Evolutionary conservation across 35 echinoderm and acorn worm species (phyloP).

Genomic region (Acanthaster planci): DNA sequence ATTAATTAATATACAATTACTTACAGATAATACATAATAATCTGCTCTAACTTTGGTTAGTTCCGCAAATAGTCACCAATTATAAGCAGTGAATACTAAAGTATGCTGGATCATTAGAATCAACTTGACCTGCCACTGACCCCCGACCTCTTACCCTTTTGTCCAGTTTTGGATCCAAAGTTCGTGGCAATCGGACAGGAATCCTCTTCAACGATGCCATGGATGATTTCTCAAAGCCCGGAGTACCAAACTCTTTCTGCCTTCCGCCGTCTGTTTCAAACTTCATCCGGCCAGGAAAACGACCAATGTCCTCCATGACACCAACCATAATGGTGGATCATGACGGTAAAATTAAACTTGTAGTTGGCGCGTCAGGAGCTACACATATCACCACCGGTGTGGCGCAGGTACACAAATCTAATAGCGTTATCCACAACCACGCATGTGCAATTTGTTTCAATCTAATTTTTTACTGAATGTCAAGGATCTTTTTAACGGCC

Average conservation of each 20-base stretch:
- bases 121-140: too few species aligned
- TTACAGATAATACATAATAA: too few species aligned
- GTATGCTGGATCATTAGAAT: too few species aligned
- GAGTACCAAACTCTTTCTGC: slow-evolving; percentile 41
- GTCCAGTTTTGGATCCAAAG: slow-evolving; percentile 77
- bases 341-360: slow-evolving; percentile 29
- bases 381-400: slow-evolving; percentile 54
- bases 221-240: slow-evolving; percentile 87
- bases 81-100: too few species aligned
- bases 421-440: too few species aligned
- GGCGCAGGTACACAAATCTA: slow-evolving; percentile 59
- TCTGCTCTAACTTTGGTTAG: too few species aligned
- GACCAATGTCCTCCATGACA: slow-evolving; percentile 79
- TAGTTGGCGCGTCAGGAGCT: slow-evolving; percentile 68
- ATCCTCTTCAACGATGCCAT: slow-evolving; percentile 90
- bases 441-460: too few species aligned
- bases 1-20: too few species aligned
- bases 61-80: too few species aligned
- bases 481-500: too few species aligned
- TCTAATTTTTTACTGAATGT: too few species aligned
- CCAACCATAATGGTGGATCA: slow-evolving; percentile 53
- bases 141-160: not conserved
- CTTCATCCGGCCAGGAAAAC: slow-evolving; percentile 76
- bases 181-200: slow-evolving; percentile 68
- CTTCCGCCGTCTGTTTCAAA: slow-evolving; percentile 65